Percentiles rank a stretch among this genome's conserved stretches.
These are phyloP conservation scores for Elgaria multicarinata DNA, from an alignment of 2,113 vertebrate genomes.

Conservation along the genomic window DNA sequence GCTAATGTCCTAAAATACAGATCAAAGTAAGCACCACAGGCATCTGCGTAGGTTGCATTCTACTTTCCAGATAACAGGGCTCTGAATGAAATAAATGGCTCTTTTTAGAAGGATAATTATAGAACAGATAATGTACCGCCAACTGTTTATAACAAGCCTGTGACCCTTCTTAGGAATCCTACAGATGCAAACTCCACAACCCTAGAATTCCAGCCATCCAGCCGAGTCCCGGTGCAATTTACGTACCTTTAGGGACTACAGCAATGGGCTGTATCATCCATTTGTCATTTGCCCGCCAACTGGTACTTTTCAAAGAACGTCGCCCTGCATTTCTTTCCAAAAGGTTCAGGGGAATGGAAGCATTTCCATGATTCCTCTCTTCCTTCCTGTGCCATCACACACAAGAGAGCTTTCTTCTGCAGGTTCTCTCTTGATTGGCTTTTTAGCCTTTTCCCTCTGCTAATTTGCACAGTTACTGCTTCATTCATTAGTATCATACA, in stretches of 20 bases:
- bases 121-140: background rate
- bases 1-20: background rate
- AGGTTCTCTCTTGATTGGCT: background rate
- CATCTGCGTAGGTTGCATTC: background rate
- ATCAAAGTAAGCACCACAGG: background rate
- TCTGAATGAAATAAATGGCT: slow-evolving; percentile 3
- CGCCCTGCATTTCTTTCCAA: background rate
- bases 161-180: background rate
- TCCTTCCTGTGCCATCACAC: background rate
- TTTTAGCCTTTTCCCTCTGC: background rate
- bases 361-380: background rate
- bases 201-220: background rate
- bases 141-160: background rate
- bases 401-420: background rate
- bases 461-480: background rate
- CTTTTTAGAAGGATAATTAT: slow-evolving; percentile 2
- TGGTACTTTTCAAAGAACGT: background rate
- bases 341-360: background rate
- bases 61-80: background rate
- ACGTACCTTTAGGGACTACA: background rate
- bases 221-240: background rate
- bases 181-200: background rate
- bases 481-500: slow-evolving; percentile 4
- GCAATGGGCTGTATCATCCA: background rate
- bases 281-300: background rate